Conservation (phyloP, 2,797 vertebrate genomes). For the Botia almorhae region DNA sequence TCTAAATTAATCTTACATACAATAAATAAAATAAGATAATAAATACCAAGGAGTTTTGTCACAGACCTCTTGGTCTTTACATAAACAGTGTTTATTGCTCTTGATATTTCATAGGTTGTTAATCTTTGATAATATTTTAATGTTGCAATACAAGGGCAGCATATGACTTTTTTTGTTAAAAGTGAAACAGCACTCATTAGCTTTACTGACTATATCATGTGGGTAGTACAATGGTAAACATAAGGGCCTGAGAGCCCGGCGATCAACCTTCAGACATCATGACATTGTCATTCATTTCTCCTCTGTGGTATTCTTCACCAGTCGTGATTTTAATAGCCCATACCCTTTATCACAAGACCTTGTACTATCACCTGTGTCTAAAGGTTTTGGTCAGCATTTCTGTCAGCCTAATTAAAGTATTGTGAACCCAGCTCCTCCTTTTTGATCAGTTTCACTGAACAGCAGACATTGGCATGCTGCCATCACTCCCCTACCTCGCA, state of each 20-base stretch:
- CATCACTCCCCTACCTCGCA: slow-evolving; percentile 48
- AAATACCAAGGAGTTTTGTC: not conserved
- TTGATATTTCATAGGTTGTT: slow-evolving; percentile 26
- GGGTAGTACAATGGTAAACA: not conserved
- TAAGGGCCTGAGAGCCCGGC: not conserved
- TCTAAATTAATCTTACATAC: not conserved
- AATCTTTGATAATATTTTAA: not conserved
- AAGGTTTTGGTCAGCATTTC: slow-evolving; percentile 59
- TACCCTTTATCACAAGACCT: slow-evolving; percentile 49
- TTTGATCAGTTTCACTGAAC: slow-evolving; percentile 57
- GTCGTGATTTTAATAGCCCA: slow-evolving; percentile 14
- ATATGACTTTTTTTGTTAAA: slow-evolving; percentile 10
- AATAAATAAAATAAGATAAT: too few relatives aligned
- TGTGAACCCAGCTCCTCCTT: slow-evolving; percentile 41
- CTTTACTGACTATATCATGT: not conserved
- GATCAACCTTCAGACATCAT: slow-evolving; percentile 1
- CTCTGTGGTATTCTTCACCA: slow-evolving; percentile 16
- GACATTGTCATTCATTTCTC: slow-evolving; percentile 37
- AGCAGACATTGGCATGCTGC: slow-evolving; percentile 54
- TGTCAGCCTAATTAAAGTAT: slow-evolving; percentile 58
- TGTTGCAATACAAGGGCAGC: not conserved
- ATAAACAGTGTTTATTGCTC: not conserved
- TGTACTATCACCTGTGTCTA: slow-evolving; percentile 52
- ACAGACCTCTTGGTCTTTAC: not conserved
- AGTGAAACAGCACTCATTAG: slow-evolving; percentile 5